A percentile compares a stretch with the other conserved stretches of the same genome.
These are phyloP conservation scores for Hypomecis punctinalis DNA, from an alignment of 2,888 invertebrate species.

Conservation along the genomic window DNA sequence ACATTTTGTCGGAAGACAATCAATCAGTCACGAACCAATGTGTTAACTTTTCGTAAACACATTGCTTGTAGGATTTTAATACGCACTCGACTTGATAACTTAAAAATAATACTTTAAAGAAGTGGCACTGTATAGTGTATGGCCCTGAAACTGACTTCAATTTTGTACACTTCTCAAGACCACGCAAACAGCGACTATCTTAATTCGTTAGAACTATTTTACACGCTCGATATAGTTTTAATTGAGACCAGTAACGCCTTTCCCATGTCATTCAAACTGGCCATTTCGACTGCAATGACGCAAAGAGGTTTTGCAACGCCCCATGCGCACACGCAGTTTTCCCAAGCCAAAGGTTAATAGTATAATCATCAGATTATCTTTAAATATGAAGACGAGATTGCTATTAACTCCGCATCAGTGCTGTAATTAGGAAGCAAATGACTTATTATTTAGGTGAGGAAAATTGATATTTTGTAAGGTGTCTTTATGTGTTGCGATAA, in stretches of 20 bases:
- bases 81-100: too few relatives aligned
- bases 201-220: neutral
- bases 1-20: too few relatives aligned
- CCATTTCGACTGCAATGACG: slow-evolving; percentile 33
- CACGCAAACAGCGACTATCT: slow-evolving; percentile 3
- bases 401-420: slow-evolving; percentile 51
- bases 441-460: slow-evolving; percentile 28
- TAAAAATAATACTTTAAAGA: too few relatives aligned
- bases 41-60: too few relatives aligned
- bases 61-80: too few relatives aligned
- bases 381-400: slow-evolving; percentile 50
- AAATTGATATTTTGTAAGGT: slow-evolving; percentile 34
- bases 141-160: too few relatives aligned
- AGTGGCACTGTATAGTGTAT: too few relatives aligned
- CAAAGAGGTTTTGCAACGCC: slow-evolving; percentile 57
- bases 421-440: slow-evolving; percentile 50
- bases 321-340: slow-evolving; percentile 52
- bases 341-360: slow-evolving; percentile 74
- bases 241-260: slow-evolving; percentile 31
- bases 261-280: slow-evolving; percentile 53
- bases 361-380: slow-evolving; percentile 58
- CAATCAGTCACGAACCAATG: too few relatives aligned
- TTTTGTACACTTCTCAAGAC: neutral
- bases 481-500: slow-evolving; percentile 16
- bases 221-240: slow-evolving; percentile 26